Base-by-base conservation (phyloP, 1,140 invertebrate genomes). In the Temnothorax nylanderi region DNA sequence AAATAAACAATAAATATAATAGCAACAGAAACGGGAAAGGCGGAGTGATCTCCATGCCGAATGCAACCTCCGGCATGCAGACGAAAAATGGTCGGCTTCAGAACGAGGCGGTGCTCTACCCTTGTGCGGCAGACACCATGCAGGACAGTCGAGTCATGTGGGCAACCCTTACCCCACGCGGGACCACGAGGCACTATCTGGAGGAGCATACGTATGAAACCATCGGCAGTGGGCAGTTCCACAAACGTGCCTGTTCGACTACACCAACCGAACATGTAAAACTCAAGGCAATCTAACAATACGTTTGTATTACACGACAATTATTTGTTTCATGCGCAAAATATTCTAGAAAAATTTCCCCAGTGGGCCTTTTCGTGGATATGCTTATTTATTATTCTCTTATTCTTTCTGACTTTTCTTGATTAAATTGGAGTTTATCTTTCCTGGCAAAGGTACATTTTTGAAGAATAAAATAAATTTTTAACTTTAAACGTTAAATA, bases 151-250 rank as follows among this genome's bases (percentile, higher is more conserved):
- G 97, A n/a, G 97, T 98, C 21, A 96, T 98, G 37, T 98, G 98
- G 98, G 98, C 98, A 0, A 97, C 98, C 0, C 94, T 98, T 8
- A 98, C 98, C 4, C 98, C 98, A 0, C 96, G 97, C 21, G 98
- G 98, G 26, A 98, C 97, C 0, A 95, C 96, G 96, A 74, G 95
- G 69, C 96, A 96, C 56, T 96, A 96, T 78, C 93, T 96, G 32
- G 96, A 97, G 75, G 97, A 97, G 88, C 97, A 97, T 49, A 97
- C 97, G 89, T 98, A 98, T 92, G 97, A 98, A 92, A 97, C 97
- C 34, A 97, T 98, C 8, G 97, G 97, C 88, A 95, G 96, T 84
- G 91, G 90, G 58, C 89, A 88, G 62, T 93, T 89, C 34, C 93
- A 94, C n/a, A 89, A 92, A 8, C 89, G 90, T 60, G 76, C 92